Evolutionary conservation across 2,888 invertebrate species (phyloP).

Genomic region (Epistrophe grossulariae): DNA sequence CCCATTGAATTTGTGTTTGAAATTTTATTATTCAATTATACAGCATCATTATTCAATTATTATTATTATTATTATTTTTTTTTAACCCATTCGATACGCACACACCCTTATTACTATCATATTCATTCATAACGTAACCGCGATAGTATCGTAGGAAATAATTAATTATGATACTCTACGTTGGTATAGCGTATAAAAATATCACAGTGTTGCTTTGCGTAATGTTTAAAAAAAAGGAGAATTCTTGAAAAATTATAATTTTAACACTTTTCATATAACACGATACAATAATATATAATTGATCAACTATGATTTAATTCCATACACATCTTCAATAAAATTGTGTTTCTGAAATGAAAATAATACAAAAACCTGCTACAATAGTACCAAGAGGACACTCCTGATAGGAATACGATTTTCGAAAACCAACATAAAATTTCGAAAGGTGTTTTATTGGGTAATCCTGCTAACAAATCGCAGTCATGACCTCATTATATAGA

Average conservation of each 20-base stretch:
- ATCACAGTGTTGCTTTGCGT: background rate
- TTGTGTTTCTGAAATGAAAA: background rate
- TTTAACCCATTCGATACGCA: background rate
- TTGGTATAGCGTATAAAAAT: background rate
- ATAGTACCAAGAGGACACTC: background rate
- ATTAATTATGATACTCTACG: conserved; percentile 35
- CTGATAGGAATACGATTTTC: too few relatives aligned
- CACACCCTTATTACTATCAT: conserved; percentile 25
- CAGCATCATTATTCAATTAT: conserved; percentile 41
- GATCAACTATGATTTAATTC: too few relatives aligned
- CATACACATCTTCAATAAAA: background rate
- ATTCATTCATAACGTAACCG: conserved; percentile 37
- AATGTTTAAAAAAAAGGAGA: background rate
- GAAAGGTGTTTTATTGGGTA: background rate
- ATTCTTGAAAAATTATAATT: too few relatives aligned
- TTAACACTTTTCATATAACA: too few relatives aligned
- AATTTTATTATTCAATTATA: conserved; percentile 61
- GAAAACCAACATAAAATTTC: background rate
- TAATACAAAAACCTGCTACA: background rate
- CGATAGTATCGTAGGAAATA: conserved; percentile 7
- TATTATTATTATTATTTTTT: too few relatives aligned
- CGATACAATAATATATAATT: too few relatives aligned
- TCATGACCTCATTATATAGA: conserved; percentile 42
- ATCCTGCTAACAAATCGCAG: conserved; percentile 36
- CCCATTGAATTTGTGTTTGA: conserved; percentile 41